phyloP scores from a whole-genome alignment of 1,140 invertebrate species.

The Drosophila equinoxialis region DNA sequence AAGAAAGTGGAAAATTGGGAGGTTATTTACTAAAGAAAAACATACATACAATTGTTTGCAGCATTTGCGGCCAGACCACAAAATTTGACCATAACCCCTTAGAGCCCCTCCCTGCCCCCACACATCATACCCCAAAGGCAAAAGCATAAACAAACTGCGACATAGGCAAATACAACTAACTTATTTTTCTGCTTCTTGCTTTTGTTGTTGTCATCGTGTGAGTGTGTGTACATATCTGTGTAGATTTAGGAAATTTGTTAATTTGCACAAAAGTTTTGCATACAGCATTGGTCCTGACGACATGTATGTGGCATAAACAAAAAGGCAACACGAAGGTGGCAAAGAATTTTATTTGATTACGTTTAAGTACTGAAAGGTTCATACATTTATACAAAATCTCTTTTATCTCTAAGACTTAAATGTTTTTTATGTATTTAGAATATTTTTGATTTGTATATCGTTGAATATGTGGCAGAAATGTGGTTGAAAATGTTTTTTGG shows the following conservation, averaged over 20 bases:
- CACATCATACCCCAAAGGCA: slow-evolving; percentile 31
- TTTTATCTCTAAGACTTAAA: neutral
- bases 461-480: neutral
- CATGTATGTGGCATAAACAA: slow-evolving; percentile 70
- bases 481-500: neutral
- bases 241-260: slow-evolving; percentile 71
- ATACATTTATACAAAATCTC: neutral
- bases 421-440: neutral
- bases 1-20: slow-evolving; percentile 15
- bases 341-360: slow-evolving; percentile 4
- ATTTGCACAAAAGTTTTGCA: slow-evolving; percentile 76
- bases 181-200: slow-evolving; percentile 27
- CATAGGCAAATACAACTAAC: slow-evolving; percentile 73
- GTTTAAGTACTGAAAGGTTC: neutral
- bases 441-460: neutral
- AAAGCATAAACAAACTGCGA: slow-evolving; percentile 73
- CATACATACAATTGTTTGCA: slow-evolving; percentile 69
- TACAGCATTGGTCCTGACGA: slow-evolving; percentile 58
- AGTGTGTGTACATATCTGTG: slow-evolving; percentile 23
- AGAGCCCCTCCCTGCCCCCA: neutral
- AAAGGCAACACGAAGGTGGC: slow-evolving; percentile 8
- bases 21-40: slow-evolving; percentile 79
- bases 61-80: slow-evolving; percentile 61
- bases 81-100: slow-evolving; percentile 17
- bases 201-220: slow-evolving; percentile 31